Evolutionary conservation across 2,113 vertebrate genomes (phyloP).

Genomic region (Nestor notabilis): DNA sequence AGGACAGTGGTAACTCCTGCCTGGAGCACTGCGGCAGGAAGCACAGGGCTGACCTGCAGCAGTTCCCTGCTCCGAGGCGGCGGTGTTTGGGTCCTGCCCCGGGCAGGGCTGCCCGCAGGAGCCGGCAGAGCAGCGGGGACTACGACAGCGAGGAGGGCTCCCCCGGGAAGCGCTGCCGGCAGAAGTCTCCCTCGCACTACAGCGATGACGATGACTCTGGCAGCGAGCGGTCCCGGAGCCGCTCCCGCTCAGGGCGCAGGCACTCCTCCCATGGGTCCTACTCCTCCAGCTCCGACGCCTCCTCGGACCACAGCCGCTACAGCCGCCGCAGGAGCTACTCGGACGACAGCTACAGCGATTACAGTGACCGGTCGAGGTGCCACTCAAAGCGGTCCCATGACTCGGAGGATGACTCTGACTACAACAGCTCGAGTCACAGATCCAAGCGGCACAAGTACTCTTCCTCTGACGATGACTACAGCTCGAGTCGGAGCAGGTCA

Average conservation of each 20-base stretch:
- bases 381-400: conserved; percentile 85
- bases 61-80: conserved; percentile 46
- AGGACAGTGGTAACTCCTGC: conserved; percentile 54
- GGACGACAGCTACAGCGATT: conserved; percentile 91
- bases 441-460: conserved; percentile 86
- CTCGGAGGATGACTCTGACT: conserved; percentile 89
- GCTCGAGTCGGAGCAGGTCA: conserved; percentile 83
- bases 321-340: conserved; percentile 89
- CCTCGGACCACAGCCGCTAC: conserved; percentile 86
- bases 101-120: conserved; percentile 48
- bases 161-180: conserved; percentile 77
- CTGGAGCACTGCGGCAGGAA: conserved; percentile 71
- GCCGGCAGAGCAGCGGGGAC: conserved; percentile 82
- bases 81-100: conserved; percentile 57
- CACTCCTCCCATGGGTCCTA: conserved; percentile 85
- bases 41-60: conserved; percentile 55
- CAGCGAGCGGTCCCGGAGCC: conserved; percentile 85
- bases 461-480: conserved; percentile 85
- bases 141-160: conserved; percentile 88
- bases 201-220: conserved; percentile 89
- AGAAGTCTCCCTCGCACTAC: conserved; percentile 83
- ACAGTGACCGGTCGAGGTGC: conserved; percentile 83
- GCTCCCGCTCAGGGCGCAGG: conserved; percentile 79
- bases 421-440: conserved; percentile 83
- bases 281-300: conserved; percentile 90